Percentiles rank a stretch among this genome's conserved stretches.
These are phyloP conservation scores for Larimichthys polyactis DNA, from an alignment of 2,113 vertebrate species.

Conservation along the genomic window DNA sequence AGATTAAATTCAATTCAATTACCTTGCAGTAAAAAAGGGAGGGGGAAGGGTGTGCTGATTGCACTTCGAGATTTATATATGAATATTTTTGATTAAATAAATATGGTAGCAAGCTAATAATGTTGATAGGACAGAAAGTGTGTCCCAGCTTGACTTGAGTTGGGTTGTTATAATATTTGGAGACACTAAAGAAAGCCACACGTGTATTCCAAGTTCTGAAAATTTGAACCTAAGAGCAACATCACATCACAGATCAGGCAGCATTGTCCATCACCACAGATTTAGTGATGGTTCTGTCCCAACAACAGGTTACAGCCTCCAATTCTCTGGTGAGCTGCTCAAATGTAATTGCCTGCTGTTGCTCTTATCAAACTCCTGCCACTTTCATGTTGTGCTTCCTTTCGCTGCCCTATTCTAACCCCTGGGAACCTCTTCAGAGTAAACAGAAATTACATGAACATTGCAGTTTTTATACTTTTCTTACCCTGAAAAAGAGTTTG, in stretches of 20 bases:
- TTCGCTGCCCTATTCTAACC: conserved; percentile 46
- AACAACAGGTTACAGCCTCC: conserved; percentile 69
- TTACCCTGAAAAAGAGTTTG: not conserved
- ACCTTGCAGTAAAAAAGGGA: not conserved
- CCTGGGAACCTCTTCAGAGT: conserved; percentile 33
- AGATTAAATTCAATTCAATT: conserved; percentile 46
- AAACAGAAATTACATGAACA: conserved; percentile 57
- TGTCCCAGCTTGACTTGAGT: not conserved
- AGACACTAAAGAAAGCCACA: not conserved
- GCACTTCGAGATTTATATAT: conserved; percentile 11
- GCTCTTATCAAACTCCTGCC: conserved; percentile 73
- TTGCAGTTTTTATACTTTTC: conserved; percentile 27
- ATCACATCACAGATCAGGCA: conserved; percentile 45
- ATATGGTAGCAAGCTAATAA: not conserved
- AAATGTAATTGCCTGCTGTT: conserved; percentile 75
- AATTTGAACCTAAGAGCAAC: conserved; percentile 15
- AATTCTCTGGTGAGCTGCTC: conserved; percentile 64
- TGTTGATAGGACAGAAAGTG: not conserved
- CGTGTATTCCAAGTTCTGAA: conserved; percentile 11
- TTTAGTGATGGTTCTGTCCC: conserved; percentile 60
- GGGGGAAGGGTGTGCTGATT: not conserved
- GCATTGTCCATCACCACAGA: conserved; percentile 25
- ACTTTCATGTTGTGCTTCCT: conserved; percentile 52
- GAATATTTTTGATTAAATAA: conserved; percentile 29
- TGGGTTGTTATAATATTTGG: not conserved